Base-by-base conservation (phyloP, 92 coral and sea anemone genomes). In the Epizoanthus scotinus region DNA sequence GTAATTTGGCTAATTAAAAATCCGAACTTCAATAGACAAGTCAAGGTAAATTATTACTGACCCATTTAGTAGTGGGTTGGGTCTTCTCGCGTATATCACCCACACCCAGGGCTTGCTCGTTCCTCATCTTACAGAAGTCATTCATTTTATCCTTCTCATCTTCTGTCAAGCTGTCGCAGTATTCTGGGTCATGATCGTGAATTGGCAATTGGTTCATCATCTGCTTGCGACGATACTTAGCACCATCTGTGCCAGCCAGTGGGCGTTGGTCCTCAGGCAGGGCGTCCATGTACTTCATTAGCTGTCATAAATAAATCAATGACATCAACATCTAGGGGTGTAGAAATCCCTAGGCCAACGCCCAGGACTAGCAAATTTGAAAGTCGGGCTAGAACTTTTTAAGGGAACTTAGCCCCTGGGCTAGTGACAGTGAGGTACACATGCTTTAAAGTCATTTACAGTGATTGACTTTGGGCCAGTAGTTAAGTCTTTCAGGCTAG, bases 191-290 rank as follows among this genome's bases (percentile, higher is more conserved):
- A 70, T 96, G 97, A 85, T 96, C 99, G 62, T 96, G 98, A 67
- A 92, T 94, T 2, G 99, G 99, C 9, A 96, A 87, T 85, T 96
- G 99, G 40, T 86, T 93, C 93, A 93, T 92, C 99, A 96, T 96
- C 75, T 96, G 99, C 57, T 89, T 89, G 50, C 99, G 96, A 57
- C 99, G 96, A 58, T 91, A 96, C 78, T 86, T 94, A 14, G 93
- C 99, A 20, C 98, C 99, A 20, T 93, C 98, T 70, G 90, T 87
- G 18, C 94, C 97, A 34, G 87, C 93, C 70, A 86, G 82, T 15
- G 99, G 99, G 15, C 86, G 83, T 44, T 85, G 85, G 20, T 87
- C 91, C 31, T 88, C 87, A 15, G 95, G 98, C 20, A 96, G 89
- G 1, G 99, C 83, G 20, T 94, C 98, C 98, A 96, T 93, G 87